Percentiles rank a stretch among this genome's conserved stretches.
phyloP scores from a whole-genome alignment of 2,113 vertebrate species.

The Seriola quinqueradiata region DNA sequence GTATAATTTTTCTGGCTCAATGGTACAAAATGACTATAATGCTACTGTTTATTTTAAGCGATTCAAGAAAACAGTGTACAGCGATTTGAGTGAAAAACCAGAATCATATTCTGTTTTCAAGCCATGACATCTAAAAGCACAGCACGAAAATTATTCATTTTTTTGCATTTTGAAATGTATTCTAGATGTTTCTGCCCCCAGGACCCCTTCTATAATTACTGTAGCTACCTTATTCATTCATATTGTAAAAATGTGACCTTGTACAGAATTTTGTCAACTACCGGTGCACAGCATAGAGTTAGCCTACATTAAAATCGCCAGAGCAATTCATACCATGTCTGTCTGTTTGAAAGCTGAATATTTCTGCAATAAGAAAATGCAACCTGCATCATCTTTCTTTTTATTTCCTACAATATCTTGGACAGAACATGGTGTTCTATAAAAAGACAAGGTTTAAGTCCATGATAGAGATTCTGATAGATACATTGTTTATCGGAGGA shows the following conservation, averaged over 20 bases:
- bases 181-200: not conserved
- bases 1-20: not conserved
- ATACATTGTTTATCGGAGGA: no score
- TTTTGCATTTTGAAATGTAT: not conserved
- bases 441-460: no score
- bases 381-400: not conserved
- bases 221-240: not conserved
- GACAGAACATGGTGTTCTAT: no score
- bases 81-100: not conserved
- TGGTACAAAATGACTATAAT: not conserved
- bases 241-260: not conserved
- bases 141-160: not conserved
- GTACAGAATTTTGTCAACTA: not conserved
- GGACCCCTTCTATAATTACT: slow-evolving; percentile 4
- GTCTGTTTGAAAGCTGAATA: not conserved
- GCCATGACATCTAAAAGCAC: not conserved
- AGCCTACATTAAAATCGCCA: not conserved
- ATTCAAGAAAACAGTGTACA: not conserved
- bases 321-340: not conserved
- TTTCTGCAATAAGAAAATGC: not conserved
- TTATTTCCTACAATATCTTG: no score
- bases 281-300: not conserved
- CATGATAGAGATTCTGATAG: no score
- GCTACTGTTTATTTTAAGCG: slow-evolving; percentile 6
- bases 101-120: slow-evolving; percentile 5